A percentile compares a stretch with the other conserved stretches of the same genome.
These are phyloP conservation scores for Pogona vitticeps DNA, from an alignment of 2,113 vertebrate genomes.

Conservation along the genomic window DNA sequence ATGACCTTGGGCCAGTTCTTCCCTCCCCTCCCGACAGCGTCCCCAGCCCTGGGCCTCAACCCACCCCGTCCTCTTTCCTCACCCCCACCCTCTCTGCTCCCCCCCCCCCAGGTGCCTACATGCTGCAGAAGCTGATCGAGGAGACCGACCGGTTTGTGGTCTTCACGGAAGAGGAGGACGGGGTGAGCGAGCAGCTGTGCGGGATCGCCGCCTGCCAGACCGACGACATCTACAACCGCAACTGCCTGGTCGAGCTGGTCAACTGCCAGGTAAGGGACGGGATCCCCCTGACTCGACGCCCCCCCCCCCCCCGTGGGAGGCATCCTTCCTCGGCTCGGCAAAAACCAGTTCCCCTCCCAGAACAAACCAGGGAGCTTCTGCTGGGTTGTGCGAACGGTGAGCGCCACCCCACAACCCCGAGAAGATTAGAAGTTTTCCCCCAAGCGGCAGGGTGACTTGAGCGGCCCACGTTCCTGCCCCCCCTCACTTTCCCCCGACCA, in stretches of 20 bases:
- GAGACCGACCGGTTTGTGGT: slow-evolving; percentile 98
- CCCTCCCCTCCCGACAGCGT: not conserved
- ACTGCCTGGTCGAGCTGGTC: slow-evolving; percentile 96
- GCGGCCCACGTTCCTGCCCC: rapidly evolving
- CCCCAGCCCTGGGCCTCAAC: not conserved
- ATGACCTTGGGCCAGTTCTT: not conserved
- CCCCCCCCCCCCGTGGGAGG: too few species aligned
- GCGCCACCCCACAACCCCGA: too few species aligned
- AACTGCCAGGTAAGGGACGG: slow-evolving; percentile 90
- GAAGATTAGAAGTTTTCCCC: not conserved
- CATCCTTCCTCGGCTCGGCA: too few species aligned
- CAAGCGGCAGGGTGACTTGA: not conserved
- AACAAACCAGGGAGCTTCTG: too few species aligned
- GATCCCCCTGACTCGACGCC: too few species aligned
- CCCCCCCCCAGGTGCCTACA: slow-evolving; percentile 86
- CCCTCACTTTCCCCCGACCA: slow-evolving; percentile 35
- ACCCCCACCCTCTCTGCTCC: not conserved
- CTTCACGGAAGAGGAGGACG: slow-evolving; percentile 97
- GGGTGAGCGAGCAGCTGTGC: slow-evolving; percentile 93
- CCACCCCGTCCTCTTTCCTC: rapidly evolving
- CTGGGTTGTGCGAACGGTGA: too few species aligned
- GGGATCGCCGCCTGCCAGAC: slow-evolving; percentile 95
- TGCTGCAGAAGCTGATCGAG: slow-evolving; percentile 97
- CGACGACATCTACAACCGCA: slow-evolving; percentile 93
- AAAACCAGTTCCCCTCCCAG: too few species aligned